Percentiles rank a stretch among this genome's conserved stretches.
Conservation (phyloP, 2,797 vertebrate species). For the Salmo trutta region DNA sequence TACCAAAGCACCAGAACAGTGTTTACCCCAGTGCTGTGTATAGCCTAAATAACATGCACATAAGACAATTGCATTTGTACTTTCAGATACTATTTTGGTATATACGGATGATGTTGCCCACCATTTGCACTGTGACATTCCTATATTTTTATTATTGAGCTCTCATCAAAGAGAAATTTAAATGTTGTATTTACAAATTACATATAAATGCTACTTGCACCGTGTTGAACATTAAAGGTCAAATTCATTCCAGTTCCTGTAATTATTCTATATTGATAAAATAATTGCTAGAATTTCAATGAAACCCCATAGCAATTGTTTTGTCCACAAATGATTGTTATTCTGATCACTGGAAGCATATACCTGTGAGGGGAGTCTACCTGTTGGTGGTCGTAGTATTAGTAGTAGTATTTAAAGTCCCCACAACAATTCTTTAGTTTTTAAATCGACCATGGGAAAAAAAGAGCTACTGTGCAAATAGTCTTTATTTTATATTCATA, state of each 20-base stretch:
- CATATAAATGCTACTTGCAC: no score
- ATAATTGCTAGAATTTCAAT: neutral
- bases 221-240: no score
- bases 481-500: neutral
- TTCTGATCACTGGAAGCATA: neutral
- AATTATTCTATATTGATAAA: neutral
- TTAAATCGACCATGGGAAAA: no score
- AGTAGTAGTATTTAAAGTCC: neutral
- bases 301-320: no score
- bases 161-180: neutral
- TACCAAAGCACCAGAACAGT: neutral
- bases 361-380: neutral
- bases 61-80: neutral
- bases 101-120: neutral
- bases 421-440: neutral
- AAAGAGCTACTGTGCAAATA: no score
- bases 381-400: no score
- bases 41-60: neutral
- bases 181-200: neutral
- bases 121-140: no score
- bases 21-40: neutral
- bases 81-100: neutral
- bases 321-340: neutral
- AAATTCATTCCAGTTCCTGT: no score
- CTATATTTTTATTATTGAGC: no score